Conservation (phyloP, 2,113 vertebrate genomes). For the Pomatostomus ruficeps region DNA sequence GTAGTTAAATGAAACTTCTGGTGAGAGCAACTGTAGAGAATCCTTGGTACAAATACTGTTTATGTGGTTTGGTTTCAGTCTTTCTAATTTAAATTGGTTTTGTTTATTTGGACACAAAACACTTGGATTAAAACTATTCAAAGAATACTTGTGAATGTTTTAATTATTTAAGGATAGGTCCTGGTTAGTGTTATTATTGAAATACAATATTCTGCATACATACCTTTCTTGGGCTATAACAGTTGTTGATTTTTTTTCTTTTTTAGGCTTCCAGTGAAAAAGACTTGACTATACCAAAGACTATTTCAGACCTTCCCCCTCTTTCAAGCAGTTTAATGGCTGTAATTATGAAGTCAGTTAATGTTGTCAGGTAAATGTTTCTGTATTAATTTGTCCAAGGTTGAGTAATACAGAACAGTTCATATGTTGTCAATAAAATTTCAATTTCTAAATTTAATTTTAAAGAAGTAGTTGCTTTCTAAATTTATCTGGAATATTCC, state of each 20-base stretch:
- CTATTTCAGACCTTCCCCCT: slow-evolving; percentile 80
- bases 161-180: background rate
- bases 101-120: background rate
- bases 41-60: background rate
- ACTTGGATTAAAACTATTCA: background rate
- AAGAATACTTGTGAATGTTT: background rate
- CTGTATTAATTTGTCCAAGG: background rate
- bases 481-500: background rate
- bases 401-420: background rate
- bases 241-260: background rate
- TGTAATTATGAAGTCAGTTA: slow-evolving; percentile 73
- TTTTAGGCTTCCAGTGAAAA: slow-evolving; percentile 65
- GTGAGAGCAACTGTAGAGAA: background rate
- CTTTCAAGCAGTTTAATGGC: slow-evolving; percentile 80
- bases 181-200: background rate
- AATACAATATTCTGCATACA: background rate
- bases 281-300: slow-evolving; percentile 71
- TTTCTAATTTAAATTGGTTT: background rate
- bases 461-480: background rate
- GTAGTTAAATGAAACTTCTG: background rate
- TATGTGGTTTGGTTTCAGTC: background rate
- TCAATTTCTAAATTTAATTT: background rate
- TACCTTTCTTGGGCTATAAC: background rate
- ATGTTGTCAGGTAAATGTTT: slow-evolving; percentile 77
- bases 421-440: background rate